Percentiles rank a stretch among this genome's conserved stretches.
These are phyloP conservation scores for Dyspetes luteomarginatus DNA, from an alignment of 2,888 invertebrate species.

Conservation along the genomic window DNA sequence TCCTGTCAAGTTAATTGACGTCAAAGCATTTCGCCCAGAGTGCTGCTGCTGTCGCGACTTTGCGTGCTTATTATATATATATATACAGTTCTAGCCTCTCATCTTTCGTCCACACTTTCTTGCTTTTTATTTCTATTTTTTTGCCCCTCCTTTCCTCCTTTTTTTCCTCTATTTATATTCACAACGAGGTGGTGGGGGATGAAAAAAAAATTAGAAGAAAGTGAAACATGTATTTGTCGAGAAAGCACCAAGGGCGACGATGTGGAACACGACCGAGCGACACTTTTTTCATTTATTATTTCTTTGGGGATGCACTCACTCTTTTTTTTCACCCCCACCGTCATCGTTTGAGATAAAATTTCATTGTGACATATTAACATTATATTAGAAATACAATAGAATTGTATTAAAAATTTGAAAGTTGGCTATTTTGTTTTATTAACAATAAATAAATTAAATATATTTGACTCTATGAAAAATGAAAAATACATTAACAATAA, in stretches of 20 bases:
- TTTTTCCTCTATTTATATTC: slow-evolving; percentile 55
- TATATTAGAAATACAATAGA: too few relatives aligned
- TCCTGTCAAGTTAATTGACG: slow-evolving; percentile 66
- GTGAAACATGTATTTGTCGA: slow-evolving; percentile 51
- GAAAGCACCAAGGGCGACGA: slow-evolving; percentile 53
- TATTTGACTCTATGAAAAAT: too few relatives aligned
- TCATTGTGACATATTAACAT: too few relatives aligned
- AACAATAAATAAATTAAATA: too few relatives aligned
- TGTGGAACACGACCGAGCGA: slow-evolving; percentile 49
- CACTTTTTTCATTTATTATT: slow-evolving; percentile 29
- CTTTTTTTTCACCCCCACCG: neutral
- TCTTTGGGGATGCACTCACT: slow-evolving; percentile 16
- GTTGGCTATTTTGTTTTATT: too few relatives aligned
- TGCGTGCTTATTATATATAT: slow-evolving; percentile 8
- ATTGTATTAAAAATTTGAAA: too few relatives aligned
- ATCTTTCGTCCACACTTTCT: slow-evolving; percentile 46
- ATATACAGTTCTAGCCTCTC: slow-evolving; percentile 28
- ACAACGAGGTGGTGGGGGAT: slow-evolving; percentile 14
- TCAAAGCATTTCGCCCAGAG: slow-evolving; percentile 65
- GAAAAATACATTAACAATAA: too few relatives aligned
- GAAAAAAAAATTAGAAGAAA: slow-evolving; percentile 51
- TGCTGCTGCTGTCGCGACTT: slow-evolving; percentile 56
- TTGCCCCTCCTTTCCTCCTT: neutral
- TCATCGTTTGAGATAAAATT: neutral
- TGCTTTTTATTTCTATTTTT: slow-evolving; percentile 51